Percentiles rank a stretch among this genome's conserved stretches.
Conservation (phyloP, 2,113 vertebrate species). For the Oxyruncus cristatus region DNA sequence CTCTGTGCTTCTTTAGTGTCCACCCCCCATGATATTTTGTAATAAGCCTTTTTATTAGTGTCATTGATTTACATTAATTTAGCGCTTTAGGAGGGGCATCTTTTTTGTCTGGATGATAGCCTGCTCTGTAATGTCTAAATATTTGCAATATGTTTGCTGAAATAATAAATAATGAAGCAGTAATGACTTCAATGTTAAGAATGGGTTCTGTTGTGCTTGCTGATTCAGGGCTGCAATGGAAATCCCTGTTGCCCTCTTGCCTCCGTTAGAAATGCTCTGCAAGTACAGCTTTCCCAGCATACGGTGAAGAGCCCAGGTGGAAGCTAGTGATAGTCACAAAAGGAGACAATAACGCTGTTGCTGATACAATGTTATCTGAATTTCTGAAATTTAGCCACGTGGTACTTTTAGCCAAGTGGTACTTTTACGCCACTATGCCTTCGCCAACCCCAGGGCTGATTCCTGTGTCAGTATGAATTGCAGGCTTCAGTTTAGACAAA, state of each 20-base stretch:
- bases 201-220: neutral
- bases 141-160: neutral
- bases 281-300: neutral
- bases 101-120: neutral
- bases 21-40: neutral
- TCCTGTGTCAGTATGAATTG: neutral
- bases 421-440: neutral
- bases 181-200: neutral
- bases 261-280: neutral
- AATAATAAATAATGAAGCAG: neutral
- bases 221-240: neutral
- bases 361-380: neutral
- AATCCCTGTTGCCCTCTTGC: neutral
- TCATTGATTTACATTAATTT: neutral
- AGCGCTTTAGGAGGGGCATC: neutral
- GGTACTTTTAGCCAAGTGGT: neutral
- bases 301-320: neutral
- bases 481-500: neutral
- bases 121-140: neutral
- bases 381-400: neutral
- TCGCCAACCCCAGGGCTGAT: rapidly evolving
- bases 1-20: neutral
- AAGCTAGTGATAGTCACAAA: neutral
- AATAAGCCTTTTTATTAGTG: neutral
- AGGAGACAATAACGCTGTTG: neutral